A percentile compares a stretch with the other conserved stretches of the same genome.
Evolutionary conservation across 92 coral and sea anemone species (phyloP).

Genomic region (Epizoanthus scotinus): DNA sequence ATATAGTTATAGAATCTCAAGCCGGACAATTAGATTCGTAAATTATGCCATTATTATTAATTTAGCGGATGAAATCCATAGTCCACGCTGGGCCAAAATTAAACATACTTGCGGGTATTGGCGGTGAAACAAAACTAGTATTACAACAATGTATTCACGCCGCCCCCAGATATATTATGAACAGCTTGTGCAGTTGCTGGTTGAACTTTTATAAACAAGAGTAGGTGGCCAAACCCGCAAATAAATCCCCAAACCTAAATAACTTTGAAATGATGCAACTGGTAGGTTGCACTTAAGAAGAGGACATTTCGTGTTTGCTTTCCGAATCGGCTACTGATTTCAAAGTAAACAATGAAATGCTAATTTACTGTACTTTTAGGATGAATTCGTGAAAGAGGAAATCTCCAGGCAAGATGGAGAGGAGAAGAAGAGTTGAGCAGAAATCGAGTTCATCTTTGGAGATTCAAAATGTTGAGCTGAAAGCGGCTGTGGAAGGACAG

Average conservation of each 20-base stretch:
- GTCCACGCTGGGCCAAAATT: constrained; percentile 9
- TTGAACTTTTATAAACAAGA: constrained; percentile 2
- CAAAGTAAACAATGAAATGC: background rate
- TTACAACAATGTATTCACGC: constrained; percentile 11
- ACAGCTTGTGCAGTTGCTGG: constrained; percentile 41
- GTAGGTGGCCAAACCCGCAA: constrained; percentile 39
- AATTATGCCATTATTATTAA: constrained; percentile 17
- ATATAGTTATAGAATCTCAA: background rate
- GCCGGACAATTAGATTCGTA: constrained; percentile 25
- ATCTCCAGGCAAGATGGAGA: constrained; percentile 30
- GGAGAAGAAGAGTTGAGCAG: constrained; percentile 8
- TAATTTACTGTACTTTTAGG: constrained; percentile 9
- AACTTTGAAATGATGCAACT: background rate
- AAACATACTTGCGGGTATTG: constrained; percentile 29
- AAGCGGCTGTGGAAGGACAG: constrained; percentile 71
- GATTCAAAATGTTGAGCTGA: constrained; percentile 75
- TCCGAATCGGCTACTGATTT: background rate
- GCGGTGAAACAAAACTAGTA: background rate
- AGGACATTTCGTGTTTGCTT: background rate
- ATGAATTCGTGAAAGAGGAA: background rate
- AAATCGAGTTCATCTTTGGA: constrained; percentile 47
- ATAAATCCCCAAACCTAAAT: background rate
- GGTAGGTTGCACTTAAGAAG: background rate
- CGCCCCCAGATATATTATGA: constrained; percentile 8
- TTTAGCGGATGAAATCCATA: constrained; percentile 8